Conservation (phyloP, 2,113 vertebrate genomes). For the Strix uralensis region DNA sequence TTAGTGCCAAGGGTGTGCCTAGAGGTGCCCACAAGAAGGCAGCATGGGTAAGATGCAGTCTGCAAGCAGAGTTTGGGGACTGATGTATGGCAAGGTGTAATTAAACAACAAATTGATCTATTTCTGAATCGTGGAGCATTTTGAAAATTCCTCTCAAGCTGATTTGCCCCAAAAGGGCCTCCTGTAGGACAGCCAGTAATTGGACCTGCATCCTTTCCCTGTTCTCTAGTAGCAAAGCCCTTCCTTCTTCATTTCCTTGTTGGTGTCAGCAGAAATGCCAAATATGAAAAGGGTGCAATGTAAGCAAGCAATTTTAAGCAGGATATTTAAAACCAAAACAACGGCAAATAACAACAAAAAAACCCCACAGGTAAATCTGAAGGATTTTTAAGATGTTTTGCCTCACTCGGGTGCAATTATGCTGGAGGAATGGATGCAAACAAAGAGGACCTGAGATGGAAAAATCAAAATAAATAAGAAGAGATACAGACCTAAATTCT, state of each 20-base stretch:
- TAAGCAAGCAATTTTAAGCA: neutral
- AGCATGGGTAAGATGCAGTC: neutral
- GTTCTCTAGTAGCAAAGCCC: neutral
- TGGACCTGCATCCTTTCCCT: neutral
- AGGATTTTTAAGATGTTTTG: neutral
- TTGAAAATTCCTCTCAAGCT: neutral
- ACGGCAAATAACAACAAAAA: neutral
- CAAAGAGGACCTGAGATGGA: neutral
- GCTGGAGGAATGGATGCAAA: neutral
- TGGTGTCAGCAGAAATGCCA: neutral
- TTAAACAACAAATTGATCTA: neutral
- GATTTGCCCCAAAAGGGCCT: neutral
- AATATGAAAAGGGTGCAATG: neutral
- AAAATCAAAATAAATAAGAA: neutral
- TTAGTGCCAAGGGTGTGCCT: neutral
- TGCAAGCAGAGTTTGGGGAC: neutral
- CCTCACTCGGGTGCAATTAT: neutral
- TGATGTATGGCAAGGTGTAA: neutral
- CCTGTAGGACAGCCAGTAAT: neutral
- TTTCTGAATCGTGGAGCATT: neutral
- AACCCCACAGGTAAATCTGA: neutral
- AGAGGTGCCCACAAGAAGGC: neutral
- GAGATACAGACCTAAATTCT: neutral
- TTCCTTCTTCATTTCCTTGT: neutral
- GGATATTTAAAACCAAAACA: neutral